phyloP scores from a whole-genome alignment of 2,113 vertebrate genomes.

The Bambusicola thoracicus region DNA sequence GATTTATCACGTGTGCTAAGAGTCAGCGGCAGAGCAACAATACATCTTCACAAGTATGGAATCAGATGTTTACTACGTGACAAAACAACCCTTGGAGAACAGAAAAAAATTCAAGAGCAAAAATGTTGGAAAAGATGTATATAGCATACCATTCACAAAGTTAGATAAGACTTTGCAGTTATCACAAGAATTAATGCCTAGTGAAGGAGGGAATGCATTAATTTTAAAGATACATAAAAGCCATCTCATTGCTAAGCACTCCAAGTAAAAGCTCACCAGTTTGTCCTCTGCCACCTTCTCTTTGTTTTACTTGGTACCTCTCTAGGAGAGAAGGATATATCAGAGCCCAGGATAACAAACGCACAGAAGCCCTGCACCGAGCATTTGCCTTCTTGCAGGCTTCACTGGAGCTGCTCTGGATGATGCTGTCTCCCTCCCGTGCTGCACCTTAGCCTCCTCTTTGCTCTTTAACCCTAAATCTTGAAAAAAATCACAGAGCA shows the following conservation, averaged over 20 bases:
- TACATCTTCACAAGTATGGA: background rate
- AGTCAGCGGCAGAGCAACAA: background rate
- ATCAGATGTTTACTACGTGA: background rate
- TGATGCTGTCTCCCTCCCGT: background rate
- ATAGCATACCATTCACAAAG: background rate
- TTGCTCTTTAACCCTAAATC: background rate
- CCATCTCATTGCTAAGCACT: background rate
- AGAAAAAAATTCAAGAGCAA: background rate
- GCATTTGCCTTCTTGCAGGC: background rate
- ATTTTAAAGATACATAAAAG: background rate
- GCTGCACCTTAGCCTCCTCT: background rate
- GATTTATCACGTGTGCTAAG: background rate
- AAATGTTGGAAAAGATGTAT: background rate
- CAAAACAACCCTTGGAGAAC: background rate
- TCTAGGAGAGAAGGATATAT: background rate
- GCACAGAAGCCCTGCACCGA: rapidly evolving
- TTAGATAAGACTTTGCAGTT: background rate
- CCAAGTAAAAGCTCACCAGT: background rate
- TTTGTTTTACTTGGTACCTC: background rate
- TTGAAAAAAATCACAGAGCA: background rate
- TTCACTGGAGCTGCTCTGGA: background rate
- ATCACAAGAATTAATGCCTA: background rate
- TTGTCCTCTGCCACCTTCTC: background rate
- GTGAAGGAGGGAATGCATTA: background rate
- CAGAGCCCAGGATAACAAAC: background rate